phyloP scores from a whole-genome alignment of 2,113 vertebrate species.

The Clarias batrachus region DNA sequence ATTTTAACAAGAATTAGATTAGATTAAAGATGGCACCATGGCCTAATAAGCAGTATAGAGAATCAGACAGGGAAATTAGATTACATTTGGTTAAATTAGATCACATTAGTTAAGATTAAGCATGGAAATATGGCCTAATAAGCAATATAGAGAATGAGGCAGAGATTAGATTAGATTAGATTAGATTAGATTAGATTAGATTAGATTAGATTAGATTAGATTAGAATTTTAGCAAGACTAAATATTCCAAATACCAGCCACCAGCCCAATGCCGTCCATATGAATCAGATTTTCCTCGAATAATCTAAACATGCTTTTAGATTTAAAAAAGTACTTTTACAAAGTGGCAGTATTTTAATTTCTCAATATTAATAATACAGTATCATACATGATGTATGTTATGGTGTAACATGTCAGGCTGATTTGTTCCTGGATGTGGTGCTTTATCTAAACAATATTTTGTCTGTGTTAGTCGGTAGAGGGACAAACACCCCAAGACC shows the following conservation, averaged over 20 bases:
- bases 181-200: no score
- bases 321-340: no score
- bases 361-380: neutral
- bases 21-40: neutral
- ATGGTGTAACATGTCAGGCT: neutral
- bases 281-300: neutral
- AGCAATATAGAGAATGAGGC: no score
- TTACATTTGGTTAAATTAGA: no score
- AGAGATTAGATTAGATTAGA: no score
- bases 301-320: neutral
- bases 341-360: neutral
- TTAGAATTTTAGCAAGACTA: no score
- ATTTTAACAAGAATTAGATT: neutral
- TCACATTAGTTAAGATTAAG: no score
- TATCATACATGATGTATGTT: neutral
- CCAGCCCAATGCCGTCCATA: neutral
- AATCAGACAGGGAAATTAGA: no score
- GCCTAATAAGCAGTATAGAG: no score
- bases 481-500: constrained; percentile 58
- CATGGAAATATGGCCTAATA: no score
- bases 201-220: no score
- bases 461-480: constrained; percentile 17
- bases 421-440: neutral
- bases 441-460: neutral
- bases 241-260: neutral